Conservation (phyloP, 2,113 vertebrate genomes). For the Pipra filicauda region DNA sequence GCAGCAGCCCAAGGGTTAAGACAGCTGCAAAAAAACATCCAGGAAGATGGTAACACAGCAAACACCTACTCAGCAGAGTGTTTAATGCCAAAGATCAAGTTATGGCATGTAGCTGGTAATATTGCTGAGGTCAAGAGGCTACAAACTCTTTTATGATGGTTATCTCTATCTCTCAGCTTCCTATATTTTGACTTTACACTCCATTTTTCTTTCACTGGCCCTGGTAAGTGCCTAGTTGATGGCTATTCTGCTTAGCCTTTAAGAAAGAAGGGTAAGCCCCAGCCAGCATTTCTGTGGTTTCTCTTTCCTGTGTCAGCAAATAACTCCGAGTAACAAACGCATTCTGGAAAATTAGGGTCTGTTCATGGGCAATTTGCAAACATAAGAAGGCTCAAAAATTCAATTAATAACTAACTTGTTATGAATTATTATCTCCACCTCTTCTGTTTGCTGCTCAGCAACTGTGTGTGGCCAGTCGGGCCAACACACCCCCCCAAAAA, state of each 20-base stretch:
- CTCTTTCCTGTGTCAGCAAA: slow-evolving; percentile 55
- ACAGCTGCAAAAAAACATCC: not conserved
- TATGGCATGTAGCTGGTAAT: not conserved
- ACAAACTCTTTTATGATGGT: not conserved
- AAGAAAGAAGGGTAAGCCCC: not conserved
- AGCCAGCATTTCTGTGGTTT: slow-evolving; percentile 21
- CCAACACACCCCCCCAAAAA: not conserved
- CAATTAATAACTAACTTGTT: not conserved
- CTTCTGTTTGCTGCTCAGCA: not conserved
- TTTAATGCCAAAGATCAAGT: slow-evolving; percentile 33
- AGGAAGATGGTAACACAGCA: not conserved
- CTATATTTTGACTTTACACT: not conserved
- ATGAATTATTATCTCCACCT: not conserved
- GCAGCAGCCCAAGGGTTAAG: not conserved
- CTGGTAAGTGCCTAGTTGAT: not conserved
- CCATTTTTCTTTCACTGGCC: not conserved
- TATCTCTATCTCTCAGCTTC: slow-evolving; percentile 37
- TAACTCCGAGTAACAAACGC: slow-evolving; percentile 34
- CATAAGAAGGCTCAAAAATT: not conserved
- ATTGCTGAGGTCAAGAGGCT: slow-evolving; percentile 20
- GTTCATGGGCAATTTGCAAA: slow-evolving; percentile 20
- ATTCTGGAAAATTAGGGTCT: slow-evolving; percentile 20
- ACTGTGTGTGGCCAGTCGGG: not conserved
- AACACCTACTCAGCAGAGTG: slow-evolving; percentile 14
- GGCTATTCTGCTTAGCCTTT: not conserved